These are phyloP conservation scores for Mesorhabditis sp. DNA, from an alignment of 2,888 invertebrate species.

Conservation along the genomic window DNA sequence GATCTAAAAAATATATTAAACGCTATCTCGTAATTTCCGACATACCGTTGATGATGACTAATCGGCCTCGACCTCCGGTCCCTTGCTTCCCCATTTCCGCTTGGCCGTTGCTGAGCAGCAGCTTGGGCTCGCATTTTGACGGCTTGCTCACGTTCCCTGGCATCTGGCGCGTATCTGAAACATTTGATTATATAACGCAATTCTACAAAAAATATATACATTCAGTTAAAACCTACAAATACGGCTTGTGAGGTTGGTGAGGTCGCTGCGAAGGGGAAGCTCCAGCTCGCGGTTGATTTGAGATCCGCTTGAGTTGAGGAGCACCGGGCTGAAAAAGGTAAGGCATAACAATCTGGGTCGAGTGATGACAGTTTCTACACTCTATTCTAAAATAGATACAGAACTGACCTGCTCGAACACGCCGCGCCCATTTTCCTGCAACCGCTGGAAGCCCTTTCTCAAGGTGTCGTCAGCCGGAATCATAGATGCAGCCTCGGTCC, in stretches of 20 bases:
- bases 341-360: not conserved
- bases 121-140: constrained; percentile 39
- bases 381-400: not conserved
- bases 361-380: not conserved
- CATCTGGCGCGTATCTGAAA: constrained; percentile 19
- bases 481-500: constrained; percentile 68
- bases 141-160: constrained; percentile 30
- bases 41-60: constrained; percentile 40
- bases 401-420: constrained; percentile 24
- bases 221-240: not conserved
- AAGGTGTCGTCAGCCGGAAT: constrained; percentile 91
- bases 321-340: constrained; percentile 26
- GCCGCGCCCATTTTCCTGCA: constrained; percentile 69
- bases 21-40: not conserved
- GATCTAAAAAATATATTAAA: constrained; percentile 3
- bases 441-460: constrained; percentile 93
- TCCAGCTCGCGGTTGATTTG: constrained; percentile 20
- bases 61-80: constrained; percentile 34
- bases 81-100: constrained; percentile 24
- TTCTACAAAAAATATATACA: too few species aligned
- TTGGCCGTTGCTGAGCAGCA: constrained; percentile 26
- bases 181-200: too few species aligned
- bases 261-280: constrained; percentile 13
- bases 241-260: not conserved
- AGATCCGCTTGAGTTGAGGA: constrained; percentile 43